Evolutionary conservation across 2,888 invertebrate genomes (phyloP).

Genomic region (Meganola albula): DNA sequence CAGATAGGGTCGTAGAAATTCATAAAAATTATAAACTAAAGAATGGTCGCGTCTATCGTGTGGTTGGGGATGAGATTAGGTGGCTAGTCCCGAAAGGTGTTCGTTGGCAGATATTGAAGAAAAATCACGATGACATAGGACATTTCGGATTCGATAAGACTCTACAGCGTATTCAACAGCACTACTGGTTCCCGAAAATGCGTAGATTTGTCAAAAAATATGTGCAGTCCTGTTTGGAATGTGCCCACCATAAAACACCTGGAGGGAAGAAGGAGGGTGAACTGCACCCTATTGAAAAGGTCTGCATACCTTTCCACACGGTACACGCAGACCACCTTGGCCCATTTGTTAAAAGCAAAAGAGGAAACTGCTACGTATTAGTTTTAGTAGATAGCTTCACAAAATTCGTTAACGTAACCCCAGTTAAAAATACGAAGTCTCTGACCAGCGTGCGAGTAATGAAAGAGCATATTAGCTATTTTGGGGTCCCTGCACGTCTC

Average conservation of each 20-base stretch:
- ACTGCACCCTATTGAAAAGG: conserved; percentile 2
- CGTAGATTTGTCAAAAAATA: conserved; percentile 8
- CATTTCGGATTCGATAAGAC: no score
- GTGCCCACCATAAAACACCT: conserved; percentile 3
- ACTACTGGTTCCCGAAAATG: conserved; percentile 7
- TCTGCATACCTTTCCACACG: background rate
- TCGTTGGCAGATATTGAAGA: conserved; percentile 26
- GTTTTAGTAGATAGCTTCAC: no score
- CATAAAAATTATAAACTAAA: no score
- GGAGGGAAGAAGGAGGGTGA: conserved; percentile 11
- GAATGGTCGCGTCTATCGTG: no score
- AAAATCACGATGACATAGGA: no score
- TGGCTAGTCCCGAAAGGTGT: conserved; percentile 26
- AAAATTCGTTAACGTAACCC: no score
- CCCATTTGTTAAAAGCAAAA: background rate
- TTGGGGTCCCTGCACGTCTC: conserved; percentile 1
- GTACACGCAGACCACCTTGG: conserved; percentile 2
- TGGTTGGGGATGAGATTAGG: no score
- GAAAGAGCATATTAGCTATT: background rate
- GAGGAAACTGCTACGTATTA: no score
- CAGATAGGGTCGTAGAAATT: no score
- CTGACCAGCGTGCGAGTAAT: background rate
- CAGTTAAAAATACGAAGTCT: background rate
- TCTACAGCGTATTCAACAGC: no score
- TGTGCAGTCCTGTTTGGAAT: conserved; percentile 4